Base-by-base conservation (phyloP, 2,888 invertebrate genomes). In the Heliothis peltigera region DNA sequence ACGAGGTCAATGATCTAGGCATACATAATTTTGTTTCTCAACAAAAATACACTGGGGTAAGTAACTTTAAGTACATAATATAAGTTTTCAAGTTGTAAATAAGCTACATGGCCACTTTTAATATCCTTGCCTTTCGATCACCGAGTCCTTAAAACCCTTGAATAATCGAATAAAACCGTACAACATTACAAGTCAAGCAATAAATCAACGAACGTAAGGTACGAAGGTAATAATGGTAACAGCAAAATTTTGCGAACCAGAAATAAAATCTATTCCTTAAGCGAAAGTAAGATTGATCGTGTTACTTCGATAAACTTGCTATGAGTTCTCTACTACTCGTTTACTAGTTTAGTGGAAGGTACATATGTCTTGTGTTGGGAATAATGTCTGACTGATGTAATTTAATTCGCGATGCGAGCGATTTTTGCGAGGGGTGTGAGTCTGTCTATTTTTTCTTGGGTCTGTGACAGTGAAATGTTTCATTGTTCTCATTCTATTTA, bases 271-370 rank as follows among this genome's bases (percentile, higher is more conserved):
- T 88, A 89, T 89, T 62, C 88, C 64, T 83, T 85, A 88, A 90
- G 86, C 83, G 87, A 91, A 92, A 92, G 90, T 89, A 92, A 92
- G 93, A 93, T 92, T 91, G 92, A 93, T 93, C 85, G 89, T 70
- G 79, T 79, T 91, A 91, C 87, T 92, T 89, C 76, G 81, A 84
- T 81, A 83, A 90, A 91, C 89, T 92, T 90, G 71, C 64, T 75
- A 76, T 79, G 77, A 80, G 80, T 85, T 71, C 55, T 32, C 49
- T 63, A 42, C 57, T 69, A 42, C 51, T 47, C 19, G 43, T 28
- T 18, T n/a, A 69, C 46, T 75, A 55, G 63, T 75, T 62, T 19
- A 57, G 21, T 18, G 42, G 28, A 58, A 42, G 32, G 72, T 53
- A 65, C 68, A 72, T 72, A 57, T 32, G 66, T 73, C 43, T 57